phyloP scores from a whole-genome alignment of 2,113 vertebrate species.

The Chrysemys picta region DNA sequence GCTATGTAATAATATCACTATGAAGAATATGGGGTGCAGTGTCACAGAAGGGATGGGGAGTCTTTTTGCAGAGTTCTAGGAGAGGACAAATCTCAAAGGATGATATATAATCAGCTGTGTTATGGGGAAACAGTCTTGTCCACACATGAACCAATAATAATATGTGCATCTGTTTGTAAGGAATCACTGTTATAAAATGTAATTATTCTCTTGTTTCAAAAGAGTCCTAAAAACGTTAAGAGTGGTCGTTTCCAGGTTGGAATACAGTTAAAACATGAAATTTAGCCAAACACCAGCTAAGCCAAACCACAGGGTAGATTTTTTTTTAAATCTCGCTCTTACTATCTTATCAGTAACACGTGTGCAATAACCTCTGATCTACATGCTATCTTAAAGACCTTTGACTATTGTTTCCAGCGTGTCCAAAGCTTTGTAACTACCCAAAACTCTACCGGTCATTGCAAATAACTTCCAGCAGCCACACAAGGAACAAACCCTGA shows the following conservation, averaged over 20 bases:
- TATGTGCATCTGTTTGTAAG: too few relatives aligned
- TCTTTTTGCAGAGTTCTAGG: not conserved
- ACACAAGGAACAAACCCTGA: not conserved
- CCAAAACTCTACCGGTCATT: not conserved
- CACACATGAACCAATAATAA: not conserved
- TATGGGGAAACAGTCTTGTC: not conserved
- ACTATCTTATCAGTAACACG: not conserved
- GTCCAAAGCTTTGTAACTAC: not conserved
- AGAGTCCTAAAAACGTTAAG: not conserved
- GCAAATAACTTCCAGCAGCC: not conserved
- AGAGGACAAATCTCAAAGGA: not conserved
- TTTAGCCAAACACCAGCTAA: not conserved
- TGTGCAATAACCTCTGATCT: not conserved
- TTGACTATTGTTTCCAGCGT: not conserved
- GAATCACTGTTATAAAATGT: not conserved
- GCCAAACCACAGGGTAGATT: too few relatives aligned
- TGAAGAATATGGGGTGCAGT: too few relatives aligned
- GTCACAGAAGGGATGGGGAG: not conserved
- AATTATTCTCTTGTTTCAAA: not conserved
- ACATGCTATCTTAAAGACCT: not conserved
- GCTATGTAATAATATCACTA: too few relatives aligned
- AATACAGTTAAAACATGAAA: not conserved
- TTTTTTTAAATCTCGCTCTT: not conserved
- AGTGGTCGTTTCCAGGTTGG: too few relatives aligned
- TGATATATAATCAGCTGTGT: not conserved